Conservation (phyloP, 2,888 invertebrate genomes). For the Notodonta dromedarius region DNA sequence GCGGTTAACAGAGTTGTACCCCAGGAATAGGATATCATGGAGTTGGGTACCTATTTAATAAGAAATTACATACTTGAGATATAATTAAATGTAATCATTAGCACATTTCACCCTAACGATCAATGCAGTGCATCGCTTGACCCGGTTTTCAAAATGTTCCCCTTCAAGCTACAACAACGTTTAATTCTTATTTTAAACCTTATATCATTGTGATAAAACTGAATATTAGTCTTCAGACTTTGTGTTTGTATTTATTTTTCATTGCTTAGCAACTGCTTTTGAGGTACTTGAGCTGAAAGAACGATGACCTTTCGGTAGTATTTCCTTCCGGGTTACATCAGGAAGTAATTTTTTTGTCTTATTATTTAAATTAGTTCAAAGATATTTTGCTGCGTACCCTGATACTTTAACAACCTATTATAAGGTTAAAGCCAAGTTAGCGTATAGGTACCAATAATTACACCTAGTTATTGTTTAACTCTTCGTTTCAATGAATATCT, state of each 20-base stretch:
- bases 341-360: background rate
- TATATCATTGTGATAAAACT: conserved; percentile 37
- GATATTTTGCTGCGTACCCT: too few species aligned
- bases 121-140: conserved; percentile 50
- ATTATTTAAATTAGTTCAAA: background rate
- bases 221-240: conserved; percentile 17
- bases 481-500: too few species aligned
- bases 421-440: too few species aligned
- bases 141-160: conserved; percentile 43
- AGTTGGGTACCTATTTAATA: too few species aligned
- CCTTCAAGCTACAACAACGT: conserved; percentile 16
- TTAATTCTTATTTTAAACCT: conserved; percentile 32
- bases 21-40: too few species aligned
- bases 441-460: too few species aligned
- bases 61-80: too few species aligned
- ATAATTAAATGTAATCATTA: conserved; percentile 46
- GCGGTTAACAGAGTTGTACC: too few species aligned
- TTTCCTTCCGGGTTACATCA: background rate
- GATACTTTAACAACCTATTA: too few species aligned
- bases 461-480: too few species aligned
- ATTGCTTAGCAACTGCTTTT: conserved; percentile 65
- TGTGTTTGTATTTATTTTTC: conserved; percentile 57
- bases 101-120: conserved; percentile 46
- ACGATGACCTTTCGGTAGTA: conserved; percentile 44
- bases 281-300: conserved; percentile 43